Percentiles rank a stretch among this genome's conserved stretches.
phyloP scores from a whole-genome alignment of 1,140 invertebrate genomes.

The Protaetia brevitarsis region DNA sequence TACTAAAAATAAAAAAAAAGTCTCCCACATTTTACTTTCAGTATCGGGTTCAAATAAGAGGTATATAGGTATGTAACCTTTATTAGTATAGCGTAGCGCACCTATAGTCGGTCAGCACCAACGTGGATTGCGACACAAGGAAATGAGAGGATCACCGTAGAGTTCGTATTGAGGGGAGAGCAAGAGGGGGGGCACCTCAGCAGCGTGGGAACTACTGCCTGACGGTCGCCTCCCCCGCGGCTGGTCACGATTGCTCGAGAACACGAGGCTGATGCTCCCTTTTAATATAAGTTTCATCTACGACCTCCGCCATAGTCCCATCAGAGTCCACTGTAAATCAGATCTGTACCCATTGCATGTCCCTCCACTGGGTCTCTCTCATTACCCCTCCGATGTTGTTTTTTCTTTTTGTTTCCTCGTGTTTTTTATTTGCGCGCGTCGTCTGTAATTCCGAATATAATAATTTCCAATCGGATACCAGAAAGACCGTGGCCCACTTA shows the following conservation, averaged over 20 bases:
- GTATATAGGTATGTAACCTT: constrained; percentile 28
- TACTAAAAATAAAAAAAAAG: too few relatives aligned
- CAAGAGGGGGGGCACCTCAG: constrained; percentile 28
- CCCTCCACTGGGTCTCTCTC: constrained; percentile 4
- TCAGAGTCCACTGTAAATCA: constrained; percentile 23
- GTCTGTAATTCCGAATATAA: neutral
- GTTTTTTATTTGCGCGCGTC: neutral
- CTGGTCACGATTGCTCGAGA: constrained; percentile 42
- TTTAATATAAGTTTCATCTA: constrained; percentile 36
- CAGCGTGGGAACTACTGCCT: constrained; percentile 42
- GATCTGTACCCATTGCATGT: constrained; percentile 20
- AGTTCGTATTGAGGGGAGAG: constrained; percentile 26
- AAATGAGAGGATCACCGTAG: constrained; percentile 33
- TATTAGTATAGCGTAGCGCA: constrained; percentile 28
- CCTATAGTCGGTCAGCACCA: constrained; percentile 19
- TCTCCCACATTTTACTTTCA: constrained; percentile 26
- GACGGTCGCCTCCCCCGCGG: constrained; percentile 42
- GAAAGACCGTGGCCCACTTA: constrained; percentile 10
- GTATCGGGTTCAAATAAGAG: constrained; percentile 26
- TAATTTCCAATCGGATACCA: neutral
- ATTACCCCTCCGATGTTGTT: constrained; percentile 3
- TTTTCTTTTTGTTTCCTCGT: neutral
- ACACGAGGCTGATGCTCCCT: constrained; percentile 43
- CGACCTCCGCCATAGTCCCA: constrained; percentile 25
- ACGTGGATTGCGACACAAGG: constrained; percentile 37